Base-by-base conservation (phyloP, 2,113 vertebrate genomes). In the Cercopithecus mona region DNA sequence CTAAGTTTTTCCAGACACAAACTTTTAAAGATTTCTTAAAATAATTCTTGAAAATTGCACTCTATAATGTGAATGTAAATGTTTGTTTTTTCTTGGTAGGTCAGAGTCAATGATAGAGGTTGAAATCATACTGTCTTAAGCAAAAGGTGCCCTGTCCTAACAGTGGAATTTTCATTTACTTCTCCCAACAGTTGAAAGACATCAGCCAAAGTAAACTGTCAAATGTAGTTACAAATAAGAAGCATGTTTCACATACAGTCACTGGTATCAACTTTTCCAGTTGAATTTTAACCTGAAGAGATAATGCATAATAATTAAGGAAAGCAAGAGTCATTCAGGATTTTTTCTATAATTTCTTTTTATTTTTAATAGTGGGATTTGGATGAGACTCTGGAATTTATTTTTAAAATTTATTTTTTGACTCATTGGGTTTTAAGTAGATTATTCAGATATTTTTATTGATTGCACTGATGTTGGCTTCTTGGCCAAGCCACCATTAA, bases 401-500 rank as follows among this genome's bases (percentile, higher is more conserved):
- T 93, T 94, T 97, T 89, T 30, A 40, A 61, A 78, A 55, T 48
- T 93, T 82, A 72, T 75, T 25, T 35, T 96, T 96, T 83, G n/a
- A 89, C 25, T 4, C 43, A 75, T 18, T 96, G 55, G 59, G 3
- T 84, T 93, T 90, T 94, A 93, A 86, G 43, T 93, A 81, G 43
- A 45, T 82, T 86, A 76, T 85, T 87, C 59, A 85, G 38, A 68
- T 87, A 64, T 70, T 96, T 97, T 92, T 87, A 92, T 59, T 55
- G 61, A 90, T 97, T 87, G 40, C 8, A 81, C 17, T 76, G 64
- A 89, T 73, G 9, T 80, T 88, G 61, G 23, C 81, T 92, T 95
- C 66, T 94, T 96, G 45, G 83, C 91, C 94, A 97, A 87, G 87
- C 18, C 61, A 93, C 43, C 95, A 83, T 68, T 92, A 93, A 96